Base-by-base conservation (phyloP, 2,888 invertebrate species). In the Chaetogeoica ovagalla region DNA sequence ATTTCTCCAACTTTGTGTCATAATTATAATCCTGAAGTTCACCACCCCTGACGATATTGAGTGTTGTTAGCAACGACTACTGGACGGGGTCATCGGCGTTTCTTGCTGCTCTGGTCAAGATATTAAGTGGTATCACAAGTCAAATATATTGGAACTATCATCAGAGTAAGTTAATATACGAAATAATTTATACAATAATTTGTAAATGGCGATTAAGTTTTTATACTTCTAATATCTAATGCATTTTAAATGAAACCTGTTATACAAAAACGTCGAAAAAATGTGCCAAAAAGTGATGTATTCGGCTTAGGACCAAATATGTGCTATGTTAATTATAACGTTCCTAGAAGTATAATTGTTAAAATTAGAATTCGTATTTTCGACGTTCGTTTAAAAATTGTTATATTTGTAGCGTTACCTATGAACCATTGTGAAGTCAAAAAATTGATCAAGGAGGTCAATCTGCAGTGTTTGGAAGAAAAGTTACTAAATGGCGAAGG, bases 401-500 rank as follows among this genome's bases (percentile, higher is more conserved):
- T 55, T 43, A 48, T 82, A 30, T 62, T 82, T 81, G 68, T 84
- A 89, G 89, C 87, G 83, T 84, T 87, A 82, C 88, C 89, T 84
- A 87, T 89, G 85, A 89, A 87, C 84, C 87, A 89, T 19, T 87
- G 88, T 59, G 87, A 88, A 81, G 86, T 91, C 59, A 88, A 88
- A 83, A 88, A 89, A 84, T 88, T 90, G 86, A 87, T 91, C 70
- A 86, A 89, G 72, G 87, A 87, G 74, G 92, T 91, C 17, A 91
- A 92, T 84, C 85, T 91, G 65, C 90, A 91, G 8, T 90, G 90
- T 84, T 86, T 92, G 81, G 91, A 92, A 85, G 89, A 91, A 85
- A 86, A 91, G 37, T 90, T 92, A 1, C 85, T 91, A 66, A 91
- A 91, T 84, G 92, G 92, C 6, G 90, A 91, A 85, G 92, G 90